Base-by-base conservation (phyloP, 2,113 vertebrate species). In the Aegithalos caudatus region DNA sequence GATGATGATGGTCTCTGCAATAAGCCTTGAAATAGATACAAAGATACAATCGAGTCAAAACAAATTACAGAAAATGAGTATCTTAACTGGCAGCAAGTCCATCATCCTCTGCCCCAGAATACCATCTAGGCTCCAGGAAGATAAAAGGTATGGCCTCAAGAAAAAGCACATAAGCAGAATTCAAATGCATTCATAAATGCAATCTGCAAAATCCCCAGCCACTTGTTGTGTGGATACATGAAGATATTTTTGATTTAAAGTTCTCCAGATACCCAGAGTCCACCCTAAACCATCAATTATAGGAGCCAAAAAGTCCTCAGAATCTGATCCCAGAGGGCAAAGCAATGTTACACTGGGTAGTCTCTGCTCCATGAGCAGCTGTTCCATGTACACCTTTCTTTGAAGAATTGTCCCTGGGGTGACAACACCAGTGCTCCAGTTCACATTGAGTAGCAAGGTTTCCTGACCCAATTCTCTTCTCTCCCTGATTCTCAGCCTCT, bases 21-120 rank as follows among this genome's bases (percentile, higher is more conserved):
- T 90, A 58, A 89, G 65, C 16, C 42, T 74, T 85, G 78, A 84
- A 93, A 94, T 14, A 87, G 44, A 85, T 70, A 81, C n/a, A 56
- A 33, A 54, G 67, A 70, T 28, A 87, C 20, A 93, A 56, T 21
- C 1, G 3, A 88, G 66, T 57, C 74, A 96, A 90, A 93, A 93
- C 38, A 72, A 88, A 90, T 91, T 81, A 61, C 31, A 91, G 74
- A 76, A 93, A 85, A 93, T 69, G 0, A 60, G 2, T 76, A 25
- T 81, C 74, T 81, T 82, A 65, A 48, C 31, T 50, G 84, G 14
- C 40, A 91, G 40, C 28, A 61, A 84, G 28, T 62, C 19, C 31
- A 62, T 56, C 47, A 56, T 67, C 24, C 35, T 86, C 42, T 89
- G 54, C 9, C n/a, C 22, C 35, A 61, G 35, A 67, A 38, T 24